phyloP scores from a whole-genome alignment of 2,797 vertebrate species.

The Corythornis leucogaster region DNA sequence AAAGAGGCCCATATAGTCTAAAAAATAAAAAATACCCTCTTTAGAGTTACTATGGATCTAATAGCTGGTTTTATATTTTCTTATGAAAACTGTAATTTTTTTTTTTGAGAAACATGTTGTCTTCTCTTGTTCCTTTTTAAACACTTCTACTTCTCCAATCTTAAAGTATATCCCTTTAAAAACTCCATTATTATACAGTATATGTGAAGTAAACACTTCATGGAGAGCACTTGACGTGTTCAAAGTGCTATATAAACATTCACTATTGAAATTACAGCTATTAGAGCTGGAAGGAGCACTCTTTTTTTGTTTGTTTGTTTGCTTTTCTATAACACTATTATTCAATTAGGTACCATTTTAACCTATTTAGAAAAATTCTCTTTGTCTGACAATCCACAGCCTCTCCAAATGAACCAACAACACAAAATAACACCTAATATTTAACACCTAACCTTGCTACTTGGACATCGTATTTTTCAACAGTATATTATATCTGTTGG shows the following conservation, averaged over 20 bases:
- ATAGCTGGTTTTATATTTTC: neutral
- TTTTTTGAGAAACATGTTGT: neutral
- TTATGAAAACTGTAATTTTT: neutral
- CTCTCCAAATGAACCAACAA: neutral
- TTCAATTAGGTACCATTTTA: slow-evolving; percentile 31
- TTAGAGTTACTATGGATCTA: neutral
- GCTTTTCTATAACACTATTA: neutral
- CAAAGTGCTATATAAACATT: neutral
- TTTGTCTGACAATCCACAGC: neutral
- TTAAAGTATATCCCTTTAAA: neutral
- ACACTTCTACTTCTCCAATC: neutral
- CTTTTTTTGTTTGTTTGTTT: neutral
- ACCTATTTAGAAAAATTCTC: neutral
- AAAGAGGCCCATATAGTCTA: neutral
- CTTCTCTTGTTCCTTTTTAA: neutral
- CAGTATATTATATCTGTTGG: neutral
- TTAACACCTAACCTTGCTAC: neutral
- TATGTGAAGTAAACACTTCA: neutral
- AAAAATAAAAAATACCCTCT: neutral
- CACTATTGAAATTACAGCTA: neutral
- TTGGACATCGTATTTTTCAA: neutral
- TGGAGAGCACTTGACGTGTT: neutral
- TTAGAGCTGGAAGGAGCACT: neutral
- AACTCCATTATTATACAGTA: neutral
- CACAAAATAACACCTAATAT: neutral